Evolutionary conservation across 2,797 vertebrate genomes (phyloP).

Genomic region (Cyprinella venusta): DNA sequence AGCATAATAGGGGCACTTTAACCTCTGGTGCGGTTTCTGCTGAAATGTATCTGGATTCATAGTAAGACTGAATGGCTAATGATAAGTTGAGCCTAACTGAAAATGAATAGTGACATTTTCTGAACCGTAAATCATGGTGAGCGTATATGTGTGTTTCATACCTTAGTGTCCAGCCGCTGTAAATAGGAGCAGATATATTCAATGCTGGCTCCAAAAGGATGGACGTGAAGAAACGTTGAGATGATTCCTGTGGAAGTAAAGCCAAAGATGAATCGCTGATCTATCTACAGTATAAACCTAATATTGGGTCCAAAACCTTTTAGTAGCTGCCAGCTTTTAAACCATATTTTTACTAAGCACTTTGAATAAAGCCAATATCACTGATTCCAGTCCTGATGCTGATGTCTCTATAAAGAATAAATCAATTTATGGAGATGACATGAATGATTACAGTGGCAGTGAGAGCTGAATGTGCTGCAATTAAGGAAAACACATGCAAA

Average conservation of each 20-base stretch:
- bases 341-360: not conserved
- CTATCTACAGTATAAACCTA: not conserved
- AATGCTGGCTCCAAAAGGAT: constrained; percentile 92
- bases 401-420: not conserved
- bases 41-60: not conserved
- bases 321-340: not conserved
- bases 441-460: not conserved
- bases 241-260: constrained; percentile 85
- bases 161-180: constrained; percentile 79
- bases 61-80: not conserved
- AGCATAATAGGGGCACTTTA: not conserved
- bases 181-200: constrained; percentile 96
- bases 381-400: not conserved
- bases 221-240: constrained; percentile 92
- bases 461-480: too few species aligned
- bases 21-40: not conserved
- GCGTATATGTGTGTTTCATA: constrained; percentile 20
- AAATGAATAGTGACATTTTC: not conserved
- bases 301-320: constrained; percentile 1
- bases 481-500: too few species aligned
- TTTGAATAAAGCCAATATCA: not conserved
- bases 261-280: constrained; percentile 9
- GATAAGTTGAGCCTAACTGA: not conserved
- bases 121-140: not conserved
- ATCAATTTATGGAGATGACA: not conserved